Evolutionary conservation across 2,113 vertebrate genomes (phyloP), one percentile per base, ranked within the genome.

Genomic region (Eonycteris spelaea): DNA sequence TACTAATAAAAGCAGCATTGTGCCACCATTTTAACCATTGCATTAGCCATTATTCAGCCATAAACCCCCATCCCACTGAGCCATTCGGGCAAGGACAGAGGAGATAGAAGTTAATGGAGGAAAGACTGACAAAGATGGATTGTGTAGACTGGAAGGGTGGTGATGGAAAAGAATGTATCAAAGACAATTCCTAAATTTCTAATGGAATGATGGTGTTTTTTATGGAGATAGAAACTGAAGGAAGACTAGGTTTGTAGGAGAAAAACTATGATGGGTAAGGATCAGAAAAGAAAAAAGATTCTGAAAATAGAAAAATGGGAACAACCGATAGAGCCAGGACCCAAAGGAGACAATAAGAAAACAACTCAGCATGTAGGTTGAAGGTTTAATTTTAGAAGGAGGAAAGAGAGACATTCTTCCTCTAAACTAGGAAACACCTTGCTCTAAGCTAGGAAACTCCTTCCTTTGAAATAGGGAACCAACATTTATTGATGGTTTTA

Each of bases 91-190:
- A 21, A 24, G 9, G 11, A 38, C 55, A 89, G 40, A 77, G 45
- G 24, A 71, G 61, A 59, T 0, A 6, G 61, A 48, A n/a, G 35
- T 24, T 12, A 48, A 30, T 30, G 13, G 24, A 43, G 48, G 40
- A 19, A n/a, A 71, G 63, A 38, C 9, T 24, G 30, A 30, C 24
- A 26, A 19, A 43, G 71, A 74, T 13, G 9, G 48, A 19, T 8
- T 7, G 13, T 6, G 15, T 7, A 1, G n/a, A 26, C 30, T 35
- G 43, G 19, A 67, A 53, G 15, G 22, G 3, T 1, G 0, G 55
- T 5, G 70, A 57, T 18, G 16, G 59, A 12, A 70, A 9, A 57
- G 7, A 48, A n/a, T 1, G 9, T n/a, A 14, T n/a, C 61, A 19
- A 22, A 71, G 61, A 35, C 28, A 65, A 61, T 30, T 28, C 65